Base-by-base conservation (phyloP, 2,888 invertebrate genomes). In the Sminthurinus aureus region DNA sequence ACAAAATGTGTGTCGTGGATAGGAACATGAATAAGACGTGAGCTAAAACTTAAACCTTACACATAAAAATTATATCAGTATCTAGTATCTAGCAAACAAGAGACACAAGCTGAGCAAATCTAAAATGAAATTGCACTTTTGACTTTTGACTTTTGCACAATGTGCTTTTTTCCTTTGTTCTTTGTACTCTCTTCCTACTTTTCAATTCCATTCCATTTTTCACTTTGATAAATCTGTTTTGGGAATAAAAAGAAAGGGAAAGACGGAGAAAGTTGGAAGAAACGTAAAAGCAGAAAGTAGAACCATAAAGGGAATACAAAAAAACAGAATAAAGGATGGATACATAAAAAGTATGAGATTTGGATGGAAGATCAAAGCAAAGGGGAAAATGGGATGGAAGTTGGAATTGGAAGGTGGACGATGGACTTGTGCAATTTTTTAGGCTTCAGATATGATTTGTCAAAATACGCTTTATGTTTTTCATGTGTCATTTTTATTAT, bases 21-120 rank as follows among this genome's bases (percentile, higher is more conserved):
- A 93, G 92, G 77, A 94, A 94, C 89, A 94, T 94, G 94, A 94
- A 94, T 89, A 92, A 93, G 81, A 92, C 90, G 90, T 89, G 87
- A 89, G 90, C 89, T 26, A n/a, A n/a, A n/a, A n/a, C 24, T 64
- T 38, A 26, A 18, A 24, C 51, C 38, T 38, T 38, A 6, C 6
- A 38, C 38, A 38, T 38, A 4, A 66, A 38, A 38, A 38, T 1
- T 38, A 38, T 38, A 38, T 38, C 3, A 38, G 38, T 1, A 38
- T 38, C 3, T 1, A 38, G 38, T 4, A 38, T 38, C 3, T n/a
- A 20, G 15, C 22, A 15, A 18, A 8, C n/a, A n/a, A 12, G 9
- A 15, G 9, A 18, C 64, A 64, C 1, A 64, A n/a, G 18, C 64
- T 64, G 18, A 2, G n/a, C 58, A 38, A 1, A 38, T 38, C 6